Conservation (phyloP, 2,113 vertebrate genomes). For the Tragulus kanchil region DNA sequence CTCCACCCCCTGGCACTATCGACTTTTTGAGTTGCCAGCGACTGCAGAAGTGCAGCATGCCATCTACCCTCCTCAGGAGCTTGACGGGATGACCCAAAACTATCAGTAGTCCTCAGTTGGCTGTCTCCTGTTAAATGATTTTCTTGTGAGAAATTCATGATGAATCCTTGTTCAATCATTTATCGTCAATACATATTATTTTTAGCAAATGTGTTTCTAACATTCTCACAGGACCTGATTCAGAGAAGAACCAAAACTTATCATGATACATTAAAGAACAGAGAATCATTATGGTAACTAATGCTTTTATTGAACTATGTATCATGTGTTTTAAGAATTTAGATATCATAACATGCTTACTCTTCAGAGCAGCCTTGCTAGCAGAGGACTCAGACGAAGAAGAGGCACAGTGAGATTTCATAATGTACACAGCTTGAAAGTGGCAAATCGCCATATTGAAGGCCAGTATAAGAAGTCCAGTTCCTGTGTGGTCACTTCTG, state of each 20-base stretch:
- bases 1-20: fast-evolving
- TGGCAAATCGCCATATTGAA: neutral
- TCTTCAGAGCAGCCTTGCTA: neutral
- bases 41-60: neutral
- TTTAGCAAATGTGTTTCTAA: constrained; percentile 4
- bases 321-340: neutral
- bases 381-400: neutral
- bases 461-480: too few species aligned
- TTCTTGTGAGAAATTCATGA: neutral
- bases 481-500: neutral
- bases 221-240: neutral
- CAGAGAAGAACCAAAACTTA: neutral
- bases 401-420: neutral
- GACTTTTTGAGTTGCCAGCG: neutral
- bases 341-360: neutral
- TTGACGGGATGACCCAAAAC: too few species aligned
- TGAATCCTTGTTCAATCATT: neutral
- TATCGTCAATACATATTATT: neutral
- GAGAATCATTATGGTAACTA: neutral
- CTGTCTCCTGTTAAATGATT: neutral
- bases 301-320: neutral
- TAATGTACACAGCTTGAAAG: neutral
- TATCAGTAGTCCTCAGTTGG: neutral
- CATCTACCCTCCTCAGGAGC: neutral
- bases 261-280: neutral